phyloP scores from a whole-genome alignment of 2,888 invertebrate genomes.

The Lochmaea crataegi region DNA sequence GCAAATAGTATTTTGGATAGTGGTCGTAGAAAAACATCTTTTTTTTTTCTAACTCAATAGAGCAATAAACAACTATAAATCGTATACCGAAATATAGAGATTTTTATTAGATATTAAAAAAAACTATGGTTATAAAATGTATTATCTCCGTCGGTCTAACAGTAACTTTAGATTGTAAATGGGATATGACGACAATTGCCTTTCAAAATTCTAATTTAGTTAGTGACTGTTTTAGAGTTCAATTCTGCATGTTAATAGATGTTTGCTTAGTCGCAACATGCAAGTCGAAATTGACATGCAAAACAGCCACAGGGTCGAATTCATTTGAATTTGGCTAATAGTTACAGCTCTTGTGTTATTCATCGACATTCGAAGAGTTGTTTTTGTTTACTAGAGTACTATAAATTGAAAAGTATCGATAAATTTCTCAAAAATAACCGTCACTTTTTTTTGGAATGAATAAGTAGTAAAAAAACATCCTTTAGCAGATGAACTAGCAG shows the following conservation, averaged over 20 bases:
- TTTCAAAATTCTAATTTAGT: slow-evolving; percentile 13
- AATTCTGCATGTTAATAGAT: slow-evolving; percentile 13
- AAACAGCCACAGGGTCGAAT: slow-evolving; percentile 1
- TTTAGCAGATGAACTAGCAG: no score
- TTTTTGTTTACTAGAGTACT: not conserved
- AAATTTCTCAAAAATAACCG: no score
- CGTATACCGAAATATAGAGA: no score
- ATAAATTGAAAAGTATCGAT: not conserved
- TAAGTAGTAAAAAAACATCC: no score
- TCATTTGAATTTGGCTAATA: slow-evolving; percentile 4
- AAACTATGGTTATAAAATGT: not conserved
- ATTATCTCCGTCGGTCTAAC: not conserved
- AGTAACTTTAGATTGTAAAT: not conserved
- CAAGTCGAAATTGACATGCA: slow-evolving; percentile 4
- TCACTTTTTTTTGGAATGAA: no score
- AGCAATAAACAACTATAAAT: no score
- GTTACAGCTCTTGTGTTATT: not conserved
- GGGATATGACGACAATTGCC: not conserved
- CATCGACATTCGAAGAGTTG: not conserved
- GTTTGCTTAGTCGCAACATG: slow-evolving; percentile 17
- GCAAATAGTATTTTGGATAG: no score
- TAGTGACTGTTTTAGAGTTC: not conserved
- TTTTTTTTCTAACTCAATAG: no score
- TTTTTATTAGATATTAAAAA: no score
- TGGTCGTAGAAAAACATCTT: no score